Percentiles rank a stretch among this genome's conserved stretches.
These are phyloP conservation scores for Mesitornis unicolor DNA, from an alignment of 2,113 vertebrate species.

Conservation along the genomic window DNA sequence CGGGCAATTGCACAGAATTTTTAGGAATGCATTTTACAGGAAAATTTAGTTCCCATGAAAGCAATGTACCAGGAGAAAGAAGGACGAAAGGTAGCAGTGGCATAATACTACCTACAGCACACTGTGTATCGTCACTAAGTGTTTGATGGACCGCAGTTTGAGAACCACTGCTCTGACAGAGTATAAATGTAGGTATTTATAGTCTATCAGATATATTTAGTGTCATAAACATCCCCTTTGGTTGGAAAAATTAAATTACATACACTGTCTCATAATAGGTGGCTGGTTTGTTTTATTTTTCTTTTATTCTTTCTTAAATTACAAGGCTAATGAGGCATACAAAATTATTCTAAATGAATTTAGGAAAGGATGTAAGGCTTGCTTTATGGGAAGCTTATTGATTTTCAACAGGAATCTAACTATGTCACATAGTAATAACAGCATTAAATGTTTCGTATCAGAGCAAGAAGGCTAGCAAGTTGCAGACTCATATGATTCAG, in stretches of 20 bases:
- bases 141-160: background rate
- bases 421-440: constrained; percentile 51
- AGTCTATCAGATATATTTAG: constrained; percentile 22
- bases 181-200: constrained; percentile 34
- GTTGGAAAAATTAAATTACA: constrained; percentile 50
- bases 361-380: constrained; percentile 61
- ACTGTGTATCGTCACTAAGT: background rate
- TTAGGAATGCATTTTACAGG: background rate
- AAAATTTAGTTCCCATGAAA: constrained; percentile 6
- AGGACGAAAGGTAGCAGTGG: background rate
- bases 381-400: constrained; percentile 43
- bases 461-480: background rate
- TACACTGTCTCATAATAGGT: constrained; percentile 48
- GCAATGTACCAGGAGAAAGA: background rate
- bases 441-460: constrained; percentile 42
- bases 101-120: background rate
- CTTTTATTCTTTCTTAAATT: constrained; percentile 62
- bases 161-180: constrained; percentile 11
- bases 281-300: constrained; percentile 47
- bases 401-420: constrained; percentile 63
- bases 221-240: constrained; percentile 40
- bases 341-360: constrained; percentile 61
- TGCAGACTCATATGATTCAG: background rate
- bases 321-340: constrained; percentile 53
- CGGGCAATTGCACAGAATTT: background rate